Percentiles rank a stretch among this genome's conserved stretches.
Evolutionary conservation across 64 coral and sea anemone species (phyloP).

Genomic region (Pocillopora verrucosa): DNA sequence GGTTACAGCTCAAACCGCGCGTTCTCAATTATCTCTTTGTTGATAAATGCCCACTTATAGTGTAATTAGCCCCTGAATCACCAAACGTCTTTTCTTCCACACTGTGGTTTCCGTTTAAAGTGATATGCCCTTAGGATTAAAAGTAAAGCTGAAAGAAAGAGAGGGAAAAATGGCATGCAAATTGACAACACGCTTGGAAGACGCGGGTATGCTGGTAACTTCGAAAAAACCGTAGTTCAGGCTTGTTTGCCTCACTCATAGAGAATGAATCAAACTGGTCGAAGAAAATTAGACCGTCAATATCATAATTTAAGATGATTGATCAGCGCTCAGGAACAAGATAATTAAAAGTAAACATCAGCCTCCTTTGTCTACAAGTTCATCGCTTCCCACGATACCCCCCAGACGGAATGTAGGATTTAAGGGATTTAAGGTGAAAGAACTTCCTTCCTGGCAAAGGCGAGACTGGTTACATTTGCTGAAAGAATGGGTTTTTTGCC

Average conservation of each 20-base stretch:
- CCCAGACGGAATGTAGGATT: neutral
- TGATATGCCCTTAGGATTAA: too few species aligned
- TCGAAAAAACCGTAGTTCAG: too few species aligned
- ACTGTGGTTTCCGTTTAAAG: too few species aligned
- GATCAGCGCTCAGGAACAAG: neutral
- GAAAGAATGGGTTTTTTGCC: neutral
- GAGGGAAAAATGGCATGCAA: too few species aligned
- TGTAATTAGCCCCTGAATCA: too few species aligned
- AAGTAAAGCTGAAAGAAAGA: too few species aligned
- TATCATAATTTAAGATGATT: slow-evolving; percentile 11
- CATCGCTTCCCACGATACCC: neutral
- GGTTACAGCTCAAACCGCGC: too few species aligned
- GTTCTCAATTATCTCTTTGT: too few species aligned
- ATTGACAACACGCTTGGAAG: too few species aligned
- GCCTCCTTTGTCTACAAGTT: neutral
- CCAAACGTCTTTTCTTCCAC: too few species aligned
- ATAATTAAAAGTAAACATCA: neutral
- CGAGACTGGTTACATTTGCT: neutral
- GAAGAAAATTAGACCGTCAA: neutral
- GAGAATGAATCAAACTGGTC: neutral
- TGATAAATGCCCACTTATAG: too few species aligned
- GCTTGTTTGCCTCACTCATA: neutral
- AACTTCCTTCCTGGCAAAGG: neutral
- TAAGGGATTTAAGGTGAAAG: neutral
- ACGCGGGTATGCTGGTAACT: too few species aligned